Conservation (phyloP, 2,797 vertebrate species). For the Cossypha heuglini region DNA sequence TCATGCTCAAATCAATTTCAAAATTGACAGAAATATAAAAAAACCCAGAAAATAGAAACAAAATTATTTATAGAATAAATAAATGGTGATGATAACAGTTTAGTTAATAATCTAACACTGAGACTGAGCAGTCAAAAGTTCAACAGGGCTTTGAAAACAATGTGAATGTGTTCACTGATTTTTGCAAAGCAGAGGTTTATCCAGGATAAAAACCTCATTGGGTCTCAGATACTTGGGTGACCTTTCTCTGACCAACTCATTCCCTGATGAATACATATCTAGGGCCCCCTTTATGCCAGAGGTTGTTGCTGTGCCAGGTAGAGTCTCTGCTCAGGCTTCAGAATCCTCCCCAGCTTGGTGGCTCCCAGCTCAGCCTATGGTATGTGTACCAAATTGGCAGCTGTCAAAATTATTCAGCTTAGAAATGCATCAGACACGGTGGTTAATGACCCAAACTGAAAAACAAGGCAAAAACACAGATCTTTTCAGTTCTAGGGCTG, state of each 20-base stretch:
- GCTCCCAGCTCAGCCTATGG: background rate
- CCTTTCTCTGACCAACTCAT: background rate
- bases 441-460: background rate
- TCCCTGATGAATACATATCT: rapidly evolving
- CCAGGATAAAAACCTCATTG: background rate
- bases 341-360: background rate
- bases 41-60: background rate
- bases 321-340: background rate
- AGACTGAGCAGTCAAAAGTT: background rate
- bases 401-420: conserved; percentile 16
- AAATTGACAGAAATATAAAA: background rate
- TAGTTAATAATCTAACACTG: background rate
- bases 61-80: background rate
- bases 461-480: conserved; percentile 1
- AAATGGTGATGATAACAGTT: background rate
- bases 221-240: background rate
- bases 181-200: background rate
- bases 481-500: background rate
- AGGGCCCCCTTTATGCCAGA: background rate
- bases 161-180: rapidly evolving
- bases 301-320: background rate
- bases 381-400: conserved; percentile 48
- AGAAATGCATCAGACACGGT: conserved; percentile 14
- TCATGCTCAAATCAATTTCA: background rate
- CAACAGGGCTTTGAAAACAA: background rate